Percentiles rank a stretch among this genome's conserved stretches.
Evolutionary conservation across 2,113 vertebrate genomes (phyloP).

Genomic region (Oryzias curvinotus): DNA sequence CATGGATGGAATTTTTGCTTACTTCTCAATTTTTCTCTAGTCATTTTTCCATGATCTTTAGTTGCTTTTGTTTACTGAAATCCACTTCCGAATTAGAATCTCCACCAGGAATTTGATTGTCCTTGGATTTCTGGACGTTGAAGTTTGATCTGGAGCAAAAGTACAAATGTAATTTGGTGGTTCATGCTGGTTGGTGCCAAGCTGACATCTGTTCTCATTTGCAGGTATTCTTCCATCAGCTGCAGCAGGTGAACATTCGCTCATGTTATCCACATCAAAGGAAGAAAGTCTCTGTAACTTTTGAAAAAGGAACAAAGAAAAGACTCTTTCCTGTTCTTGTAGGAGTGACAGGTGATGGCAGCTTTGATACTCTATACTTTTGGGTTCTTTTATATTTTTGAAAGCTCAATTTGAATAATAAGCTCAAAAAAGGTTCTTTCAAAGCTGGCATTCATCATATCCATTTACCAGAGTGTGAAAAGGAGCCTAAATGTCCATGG

Average conservation of each 20-base stretch:
- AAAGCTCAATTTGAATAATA: constrained; percentile 69
- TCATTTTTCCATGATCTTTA: neutral
- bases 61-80: neutral
- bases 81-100: neutral
- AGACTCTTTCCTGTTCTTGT: constrained; percentile 28
- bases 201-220: constrained; percentile 13
- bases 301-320: constrained; percentile 52
- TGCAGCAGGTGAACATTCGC: constrained; percentile 16
- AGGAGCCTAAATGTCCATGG: constrained; percentile 17
- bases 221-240: constrained; percentile 12
- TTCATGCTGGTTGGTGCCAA: constrained; percentile 11
- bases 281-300: constrained; percentile 18
- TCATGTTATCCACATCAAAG: constrained; percentile 14
- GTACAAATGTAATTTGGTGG: neutral
- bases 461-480: constrained; percentile 21
- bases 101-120: neutral
- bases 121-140: neutral
- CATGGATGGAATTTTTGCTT: no score
- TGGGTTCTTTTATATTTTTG: constrained; percentile 40
- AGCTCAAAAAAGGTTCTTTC: constrained; percentile 52
- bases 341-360: constrained; percentile 27
- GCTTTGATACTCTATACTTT: constrained; percentile 29
- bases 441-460: constrained; percentile 38
- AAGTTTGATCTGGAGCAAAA: constrained; percentile 1
- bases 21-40: neutral